phyloP scores from a whole-genome alignment of 2,888 invertebrate genomes.

The Drosophila meridionalis region DNA sequence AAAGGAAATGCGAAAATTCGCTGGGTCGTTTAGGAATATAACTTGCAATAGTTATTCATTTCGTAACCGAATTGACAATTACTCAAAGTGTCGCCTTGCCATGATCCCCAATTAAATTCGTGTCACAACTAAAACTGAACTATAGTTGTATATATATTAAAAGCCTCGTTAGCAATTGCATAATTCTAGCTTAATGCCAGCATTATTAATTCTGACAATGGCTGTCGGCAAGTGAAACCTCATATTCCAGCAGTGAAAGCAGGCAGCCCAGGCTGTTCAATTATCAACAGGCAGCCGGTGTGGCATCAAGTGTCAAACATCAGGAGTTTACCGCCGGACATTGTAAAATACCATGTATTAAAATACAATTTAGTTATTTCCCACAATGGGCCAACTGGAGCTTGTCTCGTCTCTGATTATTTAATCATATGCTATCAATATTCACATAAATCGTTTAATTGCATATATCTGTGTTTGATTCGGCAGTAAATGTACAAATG shows the following conservation, averaged over 20 bases:
- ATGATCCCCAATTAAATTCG: not conserved
- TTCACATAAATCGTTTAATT: slow-evolving; percentile 29
- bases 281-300: slow-evolving; percentile 3
- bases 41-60: slow-evolving; percentile 1
- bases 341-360: not conserved
- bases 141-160: not conserved
- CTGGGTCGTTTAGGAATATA: not conserved
- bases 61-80: not conserved
- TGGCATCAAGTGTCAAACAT: slow-evolving; percentile 15
- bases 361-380: not conserved
- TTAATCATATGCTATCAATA: slow-evolving; percentile 26
- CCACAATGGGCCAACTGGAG: not conserved
- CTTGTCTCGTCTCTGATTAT: slow-evolving; percentile 5
- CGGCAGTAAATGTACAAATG: not conserved
- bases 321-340: slow-evolving; percentile 1
- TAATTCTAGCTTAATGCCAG: not conserved
- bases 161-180: not conserved
- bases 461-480: not conserved
- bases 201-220: not conserved
- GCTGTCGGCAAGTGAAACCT: not conserved
- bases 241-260: not conserved
- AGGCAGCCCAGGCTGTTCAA: not conserved
- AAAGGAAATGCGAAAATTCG: not conserved
- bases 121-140: not conserved
- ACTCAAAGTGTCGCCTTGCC: not conserved